Evolutionary conservation across 2,797 vertebrate species (phyloP).

Genomic region (Darevskia mixta): DNA sequence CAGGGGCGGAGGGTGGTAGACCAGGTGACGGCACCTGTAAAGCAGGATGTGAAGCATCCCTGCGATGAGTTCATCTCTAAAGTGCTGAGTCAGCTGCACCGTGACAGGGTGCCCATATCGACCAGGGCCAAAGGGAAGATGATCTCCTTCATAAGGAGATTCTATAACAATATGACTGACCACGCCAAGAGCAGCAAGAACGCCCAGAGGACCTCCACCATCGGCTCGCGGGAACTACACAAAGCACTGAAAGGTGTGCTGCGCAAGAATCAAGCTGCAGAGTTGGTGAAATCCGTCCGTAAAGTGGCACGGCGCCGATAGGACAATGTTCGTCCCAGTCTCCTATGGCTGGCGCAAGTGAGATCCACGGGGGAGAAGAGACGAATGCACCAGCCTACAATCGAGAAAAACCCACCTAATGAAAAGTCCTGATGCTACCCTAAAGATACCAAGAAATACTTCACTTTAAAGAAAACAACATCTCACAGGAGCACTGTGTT

Average conservation of each 20-base stretch:
- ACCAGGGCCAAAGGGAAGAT: slow-evolving; percentile 42
- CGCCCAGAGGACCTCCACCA: neutral
- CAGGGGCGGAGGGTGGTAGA: neutral
- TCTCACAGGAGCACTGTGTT: neutral
- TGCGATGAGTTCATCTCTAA: slow-evolving; percentile 25
- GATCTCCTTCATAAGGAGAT: slow-evolving; percentile 32
- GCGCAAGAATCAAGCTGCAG: slow-evolving; percentile 2
- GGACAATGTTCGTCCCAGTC: neutral
- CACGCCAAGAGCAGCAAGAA: slow-evolving; percentile 17
- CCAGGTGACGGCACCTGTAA: neutral
- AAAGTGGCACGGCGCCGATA: slow-evolving; percentile 10
- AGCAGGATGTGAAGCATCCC: neutral
- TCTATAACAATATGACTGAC: slow-evolving; percentile 18
- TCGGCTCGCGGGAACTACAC: slow-evolving; percentile 28
- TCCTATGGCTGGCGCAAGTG: neutral
- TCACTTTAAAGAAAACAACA: slow-evolving; percentile 1
- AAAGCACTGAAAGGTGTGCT: slow-evolving; percentile 23
- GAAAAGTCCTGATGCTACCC: slow-evolving; percentile 2
- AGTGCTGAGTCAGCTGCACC: slow-evolving; percentile 25
- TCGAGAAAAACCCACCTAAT: neutral
- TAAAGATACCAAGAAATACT: slow-evolving; percentile 6
- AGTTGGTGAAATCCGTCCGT: neutral
- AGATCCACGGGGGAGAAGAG: neutral
- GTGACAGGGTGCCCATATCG: slow-evolving; percentile 13
- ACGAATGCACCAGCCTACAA: slow-evolving; percentile 2